Conservation (phyloP, 2,888 invertebrate species). For the Agriopis aurantiaria region DNA sequence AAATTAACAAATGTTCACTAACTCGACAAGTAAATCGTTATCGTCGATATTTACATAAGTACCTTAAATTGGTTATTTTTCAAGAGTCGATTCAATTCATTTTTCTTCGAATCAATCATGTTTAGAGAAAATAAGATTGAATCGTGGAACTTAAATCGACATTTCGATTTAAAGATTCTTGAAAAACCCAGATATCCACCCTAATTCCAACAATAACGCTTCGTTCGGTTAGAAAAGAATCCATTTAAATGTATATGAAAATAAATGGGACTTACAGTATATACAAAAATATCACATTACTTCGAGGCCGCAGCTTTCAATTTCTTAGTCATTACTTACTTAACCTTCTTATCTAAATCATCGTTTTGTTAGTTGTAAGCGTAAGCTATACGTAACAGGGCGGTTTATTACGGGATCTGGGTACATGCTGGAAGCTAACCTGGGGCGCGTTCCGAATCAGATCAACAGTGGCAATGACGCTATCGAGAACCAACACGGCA, state of each 20-base stretch:
- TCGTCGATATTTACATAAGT: slow-evolving; percentile 81
- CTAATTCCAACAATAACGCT: slow-evolving; percentile 73
- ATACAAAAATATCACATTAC: slow-evolving; percentile 87
- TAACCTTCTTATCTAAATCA: slow-evolving; percentile 80
- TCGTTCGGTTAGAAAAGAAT: slow-evolving; percentile 80
- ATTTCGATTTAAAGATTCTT: slow-evolving; percentile 58
- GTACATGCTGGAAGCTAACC: slow-evolving; percentile 46
- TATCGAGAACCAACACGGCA: too few relatives aligned
- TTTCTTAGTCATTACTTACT: slow-evolving; percentile 78
- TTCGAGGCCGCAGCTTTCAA: slow-evolving; percentile 87
- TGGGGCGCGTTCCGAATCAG: too few relatives aligned
- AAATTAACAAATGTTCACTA: slow-evolving; percentile 67
- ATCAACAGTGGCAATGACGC: too few relatives aligned
- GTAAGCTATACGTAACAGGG: slow-evolving; percentile 73
- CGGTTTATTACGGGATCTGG: slow-evolving; percentile 46
- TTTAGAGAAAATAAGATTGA: slow-evolving; percentile 39
- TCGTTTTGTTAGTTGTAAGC: slow-evolving; percentile 75
- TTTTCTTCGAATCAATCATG: slow-evolving; percentile 37
- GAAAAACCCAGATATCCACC: slow-evolving; percentile 61
- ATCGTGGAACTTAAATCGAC: slow-evolving; percentile 44
- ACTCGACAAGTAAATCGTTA: slow-evolving; percentile 72
- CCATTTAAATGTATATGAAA: slow-evolving; percentile 86
- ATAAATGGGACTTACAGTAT: slow-evolving; percentile 86
- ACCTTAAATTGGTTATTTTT: slow-evolving; percentile 66
- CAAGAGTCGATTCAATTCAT: slow-evolving; percentile 46